Percentiles rank a stretch among this genome's conserved stretches.
Conservation (phyloP, 53 echinoderm and acorn worm species). For the Mesocentrotus franciscanus region DNA sequence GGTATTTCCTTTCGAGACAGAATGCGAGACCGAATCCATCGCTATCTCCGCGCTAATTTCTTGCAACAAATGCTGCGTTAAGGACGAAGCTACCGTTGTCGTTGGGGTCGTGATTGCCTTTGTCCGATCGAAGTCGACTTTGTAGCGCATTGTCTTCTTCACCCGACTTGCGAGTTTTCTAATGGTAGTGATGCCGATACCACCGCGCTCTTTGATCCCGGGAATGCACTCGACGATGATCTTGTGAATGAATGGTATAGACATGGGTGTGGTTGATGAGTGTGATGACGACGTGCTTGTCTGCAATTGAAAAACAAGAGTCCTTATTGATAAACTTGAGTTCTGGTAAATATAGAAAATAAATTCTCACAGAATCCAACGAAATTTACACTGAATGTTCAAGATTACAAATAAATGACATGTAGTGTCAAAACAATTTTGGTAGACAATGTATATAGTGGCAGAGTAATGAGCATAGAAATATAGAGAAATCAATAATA, state of each 20-base stretch:
- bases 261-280: neutral
- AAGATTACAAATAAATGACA: too few relatives aligned
- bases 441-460: too few relatives aligned
- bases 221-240: constrained; percentile 34
- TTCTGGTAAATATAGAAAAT: too few relatives aligned
- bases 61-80: neutral
- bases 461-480: too few relatives aligned
- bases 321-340: too few relatives aligned
- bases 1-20: neutral
- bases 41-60: neutral
- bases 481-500: too few relatives aligned
- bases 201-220: constrained; percentile 54
- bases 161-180: neutral
- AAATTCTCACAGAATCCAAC: too few relatives aligned
- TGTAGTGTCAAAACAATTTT: too few relatives aligned
- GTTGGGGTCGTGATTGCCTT: neutral
- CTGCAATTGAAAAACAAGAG: neutral
- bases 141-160: neutral
- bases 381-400: too few relatives aligned
- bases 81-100: neutral
- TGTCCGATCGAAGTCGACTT: neutral
- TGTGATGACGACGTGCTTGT: neutral
- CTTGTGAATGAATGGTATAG: neutral
- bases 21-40: neutral
- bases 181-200: neutral